phyloP scores from a whole-genome alignment of 2,113 vertebrate genomes.

The Anguilla rostrata region DNA sequence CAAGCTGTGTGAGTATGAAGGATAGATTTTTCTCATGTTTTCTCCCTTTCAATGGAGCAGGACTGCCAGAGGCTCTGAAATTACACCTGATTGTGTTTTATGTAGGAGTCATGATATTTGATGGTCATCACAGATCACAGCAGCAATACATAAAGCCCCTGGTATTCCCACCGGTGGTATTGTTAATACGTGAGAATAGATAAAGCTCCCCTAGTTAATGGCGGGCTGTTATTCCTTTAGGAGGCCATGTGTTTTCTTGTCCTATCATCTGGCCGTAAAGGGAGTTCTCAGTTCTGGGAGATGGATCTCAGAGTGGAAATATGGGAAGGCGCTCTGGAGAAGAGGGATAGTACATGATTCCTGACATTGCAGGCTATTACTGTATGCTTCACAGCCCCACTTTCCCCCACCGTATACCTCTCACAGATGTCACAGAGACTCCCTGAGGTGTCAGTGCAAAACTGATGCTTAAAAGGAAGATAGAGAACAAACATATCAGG shows the following conservation, averaged over 20 bases:
- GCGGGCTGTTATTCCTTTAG: neutral
- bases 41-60: neutral
- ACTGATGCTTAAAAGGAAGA: neutral
- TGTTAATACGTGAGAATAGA: neutral
- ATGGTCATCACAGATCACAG: neutral
- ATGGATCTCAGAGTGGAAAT: neutral
- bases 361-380: neutral
- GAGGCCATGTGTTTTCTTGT: neutral
- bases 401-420: neutral
- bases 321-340: neutral
- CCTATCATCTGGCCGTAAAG: neutral
- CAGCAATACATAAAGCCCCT: neutral
- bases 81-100: neutral
- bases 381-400: neutral
- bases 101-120: neutral
- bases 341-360: neutral
- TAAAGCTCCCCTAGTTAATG: neutral
- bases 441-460: neutral
- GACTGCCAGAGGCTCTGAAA: neutral
- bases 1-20: too few species aligned
- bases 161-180: neutral
- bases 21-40: too few species aligned
- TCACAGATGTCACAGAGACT: neutral
- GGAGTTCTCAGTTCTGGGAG: neutral
- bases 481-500: neutral